A percentile compares a stretch with the other conserved stretches of the same genome.
Evolutionary conservation across 92 coral and sea anemone genomes (phyloP).

Genomic region (Epizoanthus rinbou): DNA sequence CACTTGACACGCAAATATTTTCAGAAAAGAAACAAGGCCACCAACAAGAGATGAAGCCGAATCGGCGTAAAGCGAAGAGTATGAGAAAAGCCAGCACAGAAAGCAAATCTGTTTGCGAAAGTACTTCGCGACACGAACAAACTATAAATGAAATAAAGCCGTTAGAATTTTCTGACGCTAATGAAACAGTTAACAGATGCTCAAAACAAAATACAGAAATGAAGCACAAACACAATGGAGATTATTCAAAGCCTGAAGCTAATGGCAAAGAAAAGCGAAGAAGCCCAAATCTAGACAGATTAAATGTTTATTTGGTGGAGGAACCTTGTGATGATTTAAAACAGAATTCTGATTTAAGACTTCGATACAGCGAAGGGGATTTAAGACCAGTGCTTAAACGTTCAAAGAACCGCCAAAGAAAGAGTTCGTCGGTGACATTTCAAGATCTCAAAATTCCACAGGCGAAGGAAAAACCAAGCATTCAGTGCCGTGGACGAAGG

Average conservation of each 20-base stretch:
- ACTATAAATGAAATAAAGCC: not conserved
- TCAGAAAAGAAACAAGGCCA: not conserved
- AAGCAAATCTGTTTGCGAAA: not conserved
- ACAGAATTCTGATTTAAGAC: slow-evolving; percentile 1
- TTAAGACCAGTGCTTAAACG: slow-evolving; percentile 23
- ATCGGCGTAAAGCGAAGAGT: not conserved
- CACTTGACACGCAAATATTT: not conserved
- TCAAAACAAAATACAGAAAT: not conserved
- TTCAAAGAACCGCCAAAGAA: not conserved
- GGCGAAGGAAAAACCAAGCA: slow-evolving; percentile 15
- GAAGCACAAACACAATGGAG: not conserved
- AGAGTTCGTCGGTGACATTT: slow-evolving; percentile 12
- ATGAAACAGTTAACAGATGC: not conserved
- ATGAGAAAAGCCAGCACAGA: no score
- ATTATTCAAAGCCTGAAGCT: not conserved
- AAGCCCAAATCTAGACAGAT: not conserved
- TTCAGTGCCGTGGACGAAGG: slow-evolving; percentile 46
- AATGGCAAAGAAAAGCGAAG: not conserved
- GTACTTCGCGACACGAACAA: not conserved
- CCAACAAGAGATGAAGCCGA: not conserved
- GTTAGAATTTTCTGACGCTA: not conserved
- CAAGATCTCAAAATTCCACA: slow-evolving; percentile 30
- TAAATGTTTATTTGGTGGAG: not conserved
- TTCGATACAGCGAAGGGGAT: slow-evolving; percentile 35
- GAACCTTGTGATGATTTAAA: not conserved